phyloP scores from a whole-genome alignment of 2,113 vertebrate genomes.

The Oncorhynchus kisutch region DNA sequence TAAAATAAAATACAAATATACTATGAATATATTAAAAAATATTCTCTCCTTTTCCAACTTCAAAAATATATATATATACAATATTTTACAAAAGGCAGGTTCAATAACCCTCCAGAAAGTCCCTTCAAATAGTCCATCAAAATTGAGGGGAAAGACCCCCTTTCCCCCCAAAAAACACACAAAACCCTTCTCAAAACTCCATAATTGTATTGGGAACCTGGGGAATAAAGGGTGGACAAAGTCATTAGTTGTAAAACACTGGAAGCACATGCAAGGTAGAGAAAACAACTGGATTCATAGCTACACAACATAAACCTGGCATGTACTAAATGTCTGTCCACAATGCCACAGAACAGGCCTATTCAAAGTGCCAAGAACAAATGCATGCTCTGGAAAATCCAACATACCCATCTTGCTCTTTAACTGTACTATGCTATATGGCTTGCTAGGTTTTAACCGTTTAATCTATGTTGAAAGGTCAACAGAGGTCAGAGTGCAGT shows the following conservation, averaged over 20 bases:
- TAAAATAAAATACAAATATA: conserved; percentile 81
- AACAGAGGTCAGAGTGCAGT: too few relatives aligned
- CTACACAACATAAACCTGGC: neutral
- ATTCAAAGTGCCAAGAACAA: too few relatives aligned
- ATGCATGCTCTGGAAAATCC: too few relatives aligned
- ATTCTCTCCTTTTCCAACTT: conserved; percentile 52
- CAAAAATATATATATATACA: conserved; percentile 15
- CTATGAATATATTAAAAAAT: conserved; percentile 67
- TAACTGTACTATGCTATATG: too few relatives aligned
- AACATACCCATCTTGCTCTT: too few relatives aligned
- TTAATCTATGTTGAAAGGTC: too few relatives aligned
- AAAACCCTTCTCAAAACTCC: conserved; percentile 83
- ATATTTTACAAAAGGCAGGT: conserved; percentile 75
- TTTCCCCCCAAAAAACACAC: conserved; percentile 68
- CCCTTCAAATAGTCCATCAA: conserved; percentile 70
- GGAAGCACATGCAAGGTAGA: neutral
- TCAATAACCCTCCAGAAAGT: conserved; percentile 64
- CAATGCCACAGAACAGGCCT: too few relatives aligned
- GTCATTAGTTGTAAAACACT: neutral
- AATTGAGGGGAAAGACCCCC: conserved; percentile 84
- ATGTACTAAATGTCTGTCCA: neutral
- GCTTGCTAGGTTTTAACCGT: too few relatives aligned
- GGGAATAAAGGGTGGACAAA: conserved; percentile 43
- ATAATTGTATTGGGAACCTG: conserved; percentile 93
- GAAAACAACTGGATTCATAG: neutral